A percentile compares a stretch with the other conserved stretches of the same genome.
Evolutionary conservation across 2,797 vertebrate species (phyloP).

Genomic region (Argyrosomus regius): DNA sequence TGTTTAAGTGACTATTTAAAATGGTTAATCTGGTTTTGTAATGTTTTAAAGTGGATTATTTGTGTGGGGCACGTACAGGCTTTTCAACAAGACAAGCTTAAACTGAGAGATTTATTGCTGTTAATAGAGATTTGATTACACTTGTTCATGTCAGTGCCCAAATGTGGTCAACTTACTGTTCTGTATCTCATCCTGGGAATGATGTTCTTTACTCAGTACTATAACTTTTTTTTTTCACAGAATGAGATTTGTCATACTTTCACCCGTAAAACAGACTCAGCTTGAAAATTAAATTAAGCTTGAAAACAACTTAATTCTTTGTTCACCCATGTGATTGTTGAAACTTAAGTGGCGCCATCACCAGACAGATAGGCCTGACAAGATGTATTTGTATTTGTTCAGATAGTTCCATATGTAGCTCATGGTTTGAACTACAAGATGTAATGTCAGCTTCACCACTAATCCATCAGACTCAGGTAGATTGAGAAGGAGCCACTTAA

Average conservation of each 20-base stretch:
- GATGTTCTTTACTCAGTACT: background rate
- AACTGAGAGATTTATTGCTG: background rate
- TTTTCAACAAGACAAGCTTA: background rate
- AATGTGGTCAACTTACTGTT: background rate
- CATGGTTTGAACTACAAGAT: background rate
- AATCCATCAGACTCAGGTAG: slow-evolving; percentile 49
- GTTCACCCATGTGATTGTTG: slow-evolving; percentile 44
- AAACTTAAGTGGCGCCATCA: slow-evolving; percentile 42
- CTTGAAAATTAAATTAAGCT: slow-evolving; percentile 31
- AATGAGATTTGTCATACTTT: slow-evolving; percentile 34
- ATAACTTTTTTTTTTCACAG: slow-evolving; percentile 5
- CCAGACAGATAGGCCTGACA: slow-evolving; percentile 43
- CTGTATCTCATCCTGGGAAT: background rate
- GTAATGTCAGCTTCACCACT: slow-evolving; percentile 10
- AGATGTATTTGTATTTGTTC: slow-evolving; percentile 35
- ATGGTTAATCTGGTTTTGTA: slow-evolving; percentile 31
- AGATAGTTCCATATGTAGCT: slow-evolving; percentile 9
- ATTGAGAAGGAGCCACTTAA: slow-evolving; percentile 26
- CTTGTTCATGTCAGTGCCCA: background rate
- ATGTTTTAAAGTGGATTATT: slow-evolving; percentile 1
- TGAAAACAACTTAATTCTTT: slow-evolving; percentile 16
- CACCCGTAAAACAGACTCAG: background rate
- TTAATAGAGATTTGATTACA: background rate
- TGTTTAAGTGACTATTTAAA: slow-evolving; percentile 67
- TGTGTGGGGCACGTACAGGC: background rate